A percentile compares a stretch with the other conserved stretches of the same genome.
Evolutionary conservation across 2,797 vertebrate genomes (phyloP).

Genomic region (Myotis planiceps): DNA sequence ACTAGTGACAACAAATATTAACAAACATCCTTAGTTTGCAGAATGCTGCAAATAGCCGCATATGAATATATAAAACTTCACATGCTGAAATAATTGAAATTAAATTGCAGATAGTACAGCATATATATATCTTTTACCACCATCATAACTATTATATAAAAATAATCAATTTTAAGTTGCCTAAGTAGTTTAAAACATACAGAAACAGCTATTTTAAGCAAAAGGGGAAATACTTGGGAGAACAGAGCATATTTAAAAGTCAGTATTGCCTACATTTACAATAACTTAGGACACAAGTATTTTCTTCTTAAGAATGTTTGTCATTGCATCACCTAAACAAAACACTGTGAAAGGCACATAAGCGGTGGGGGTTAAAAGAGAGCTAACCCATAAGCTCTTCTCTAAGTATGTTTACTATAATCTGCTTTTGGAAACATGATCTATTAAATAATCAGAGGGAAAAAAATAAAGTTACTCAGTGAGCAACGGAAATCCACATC

Average conservation of each 20-base stretch:
- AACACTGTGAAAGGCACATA: not conserved
- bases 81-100: not conserved
- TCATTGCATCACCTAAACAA: not conserved
- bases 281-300: not conserved
- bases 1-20: not conserved
- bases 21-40: too few species aligned
- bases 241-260: not conserved
- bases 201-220: not conserved
- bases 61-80: not conserved
- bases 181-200: not conserved
- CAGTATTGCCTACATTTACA: not conserved
- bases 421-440: not conserved
- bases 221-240: not conserved
- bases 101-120: not conserved
- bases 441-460: not conserved
- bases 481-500: not conserved
- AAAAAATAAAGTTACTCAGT: not conserved
- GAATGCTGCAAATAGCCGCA: not conserved
- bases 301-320: not conserved
- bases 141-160: not conserved
- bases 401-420: not conserved
- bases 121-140: not conserved
- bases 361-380: not conserved
- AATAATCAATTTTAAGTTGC: not conserved
- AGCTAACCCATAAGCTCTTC: not conserved